Conservation (phyloP, 2,797 vertebrate species). For the Serranus cabrilla region DNA sequence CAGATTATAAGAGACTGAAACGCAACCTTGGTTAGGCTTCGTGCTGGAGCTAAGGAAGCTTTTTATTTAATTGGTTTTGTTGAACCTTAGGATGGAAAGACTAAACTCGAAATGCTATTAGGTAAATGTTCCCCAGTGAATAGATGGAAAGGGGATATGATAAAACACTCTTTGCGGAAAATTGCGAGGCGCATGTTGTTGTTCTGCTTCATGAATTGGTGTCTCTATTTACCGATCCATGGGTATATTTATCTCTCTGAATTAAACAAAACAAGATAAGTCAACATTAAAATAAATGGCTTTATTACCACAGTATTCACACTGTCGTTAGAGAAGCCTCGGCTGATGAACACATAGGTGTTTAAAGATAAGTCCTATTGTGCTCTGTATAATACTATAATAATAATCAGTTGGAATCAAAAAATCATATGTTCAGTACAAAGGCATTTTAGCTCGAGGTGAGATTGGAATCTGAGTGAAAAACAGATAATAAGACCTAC, state of each 20-base stretch:
- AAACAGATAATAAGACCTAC: background rate
- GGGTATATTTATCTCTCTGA: background rate
- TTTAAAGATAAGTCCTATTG: background rate
- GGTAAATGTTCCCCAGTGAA: conserved; percentile 29
- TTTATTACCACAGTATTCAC: conserved; percentile 23
- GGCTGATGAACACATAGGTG: conserved; percentile 1
- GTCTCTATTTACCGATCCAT: conserved; percentile 23
- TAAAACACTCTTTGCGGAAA: conserved; percentile 4
- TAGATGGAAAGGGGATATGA: conserved; percentile 13
- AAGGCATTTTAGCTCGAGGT: background rate
- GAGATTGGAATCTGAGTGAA: conserved; percentile 7
- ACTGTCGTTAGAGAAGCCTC: background rate
- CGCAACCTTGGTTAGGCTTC: background rate
- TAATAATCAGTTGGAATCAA: conserved; percentile 2
- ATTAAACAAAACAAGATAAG: conserved; percentile 34
- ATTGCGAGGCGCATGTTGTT: conserved; percentile 21
- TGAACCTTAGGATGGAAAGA: conserved; percentile 29
- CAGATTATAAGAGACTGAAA: conserved; percentile 20
- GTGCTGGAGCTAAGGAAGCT: conserved; percentile 3
- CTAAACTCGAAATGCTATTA: conserved; percentile 26
- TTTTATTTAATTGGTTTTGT: conserved; percentile 39
- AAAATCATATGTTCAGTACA: background rate
- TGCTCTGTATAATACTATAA: background rate
- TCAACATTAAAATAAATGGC: conserved; percentile 35
- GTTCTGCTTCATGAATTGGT: conserved; percentile 17